These are phyloP conservation scores for Sparus aurata DNA, from an alignment of 2,797 vertebrate genomes.

Conservation along the genomic window DNA sequence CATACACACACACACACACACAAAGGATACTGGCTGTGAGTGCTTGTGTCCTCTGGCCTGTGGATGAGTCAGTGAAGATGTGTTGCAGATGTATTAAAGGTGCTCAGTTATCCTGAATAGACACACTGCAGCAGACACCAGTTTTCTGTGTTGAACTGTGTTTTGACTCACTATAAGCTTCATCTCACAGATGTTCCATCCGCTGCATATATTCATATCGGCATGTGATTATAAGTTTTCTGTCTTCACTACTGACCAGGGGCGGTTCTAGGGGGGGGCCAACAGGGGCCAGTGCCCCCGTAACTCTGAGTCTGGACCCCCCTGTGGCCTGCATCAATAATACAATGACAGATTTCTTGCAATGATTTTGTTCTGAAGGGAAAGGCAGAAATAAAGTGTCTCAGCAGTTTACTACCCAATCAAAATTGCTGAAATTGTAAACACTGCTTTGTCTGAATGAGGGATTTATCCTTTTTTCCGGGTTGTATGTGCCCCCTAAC, in stretches of 20 bases:
- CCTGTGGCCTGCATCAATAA: too few species aligned
- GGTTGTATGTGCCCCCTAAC: too few species aligned
- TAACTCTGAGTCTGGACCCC: too few species aligned
- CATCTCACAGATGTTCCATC: background rate
- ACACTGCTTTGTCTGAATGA: too few species aligned
- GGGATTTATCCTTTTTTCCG: too few species aligned
- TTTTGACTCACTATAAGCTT: background rate
- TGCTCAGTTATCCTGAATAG: background rate
- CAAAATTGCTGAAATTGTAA: too few species aligned
- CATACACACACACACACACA: slow-evolving; percentile 22
- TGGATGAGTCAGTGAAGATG: slow-evolving; percentile 21
- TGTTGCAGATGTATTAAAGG: background rate
- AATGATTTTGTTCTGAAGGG: too few species aligned
- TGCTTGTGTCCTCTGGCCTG: slow-evolving; percentile 2
- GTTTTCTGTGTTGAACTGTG: background rate
- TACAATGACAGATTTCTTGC: too few species aligned
- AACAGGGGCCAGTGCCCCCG: too few species aligned
- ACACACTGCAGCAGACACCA: background rate
- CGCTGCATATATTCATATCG: background rate
- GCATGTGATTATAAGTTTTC: background rate
- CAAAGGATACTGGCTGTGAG: slow-evolving; percentile 6
- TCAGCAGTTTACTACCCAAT: too few species aligned
- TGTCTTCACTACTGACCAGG: background rate
- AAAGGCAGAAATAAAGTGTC: too few species aligned
- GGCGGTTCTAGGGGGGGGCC: too few species aligned